These are phyloP conservation scores for Patella pellucida DNA, from an alignment of 2,888 invertebrate genomes.

Conservation along the genomic window DNA sequence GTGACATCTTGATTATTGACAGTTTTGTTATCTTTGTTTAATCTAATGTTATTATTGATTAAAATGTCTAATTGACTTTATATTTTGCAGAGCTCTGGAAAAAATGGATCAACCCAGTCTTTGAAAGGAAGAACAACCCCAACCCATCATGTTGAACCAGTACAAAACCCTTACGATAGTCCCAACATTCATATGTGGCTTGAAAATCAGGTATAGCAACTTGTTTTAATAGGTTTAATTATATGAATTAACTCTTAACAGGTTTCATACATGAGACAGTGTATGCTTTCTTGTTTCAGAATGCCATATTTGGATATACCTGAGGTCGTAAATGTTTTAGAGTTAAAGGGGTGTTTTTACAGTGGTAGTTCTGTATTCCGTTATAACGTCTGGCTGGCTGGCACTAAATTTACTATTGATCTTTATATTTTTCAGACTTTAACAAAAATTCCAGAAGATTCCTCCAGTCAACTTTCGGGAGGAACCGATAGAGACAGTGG, in stretches of 20 bases:
- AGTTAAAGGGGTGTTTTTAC: too few relatives aligned
- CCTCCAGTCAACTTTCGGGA: neutral
- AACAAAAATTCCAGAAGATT: constrained; percentile 9
- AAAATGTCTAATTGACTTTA: neutral
- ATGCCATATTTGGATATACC: too few relatives aligned
- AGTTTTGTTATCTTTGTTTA: too few relatives aligned
- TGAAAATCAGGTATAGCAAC: neutral
- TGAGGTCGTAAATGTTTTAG: too few relatives aligned
- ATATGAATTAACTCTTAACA: too few relatives aligned
- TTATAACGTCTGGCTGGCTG: too few relatives aligned
- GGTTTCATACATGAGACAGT: too few relatives aligned
- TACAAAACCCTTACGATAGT: neutral
- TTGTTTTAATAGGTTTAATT: too few relatives aligned
- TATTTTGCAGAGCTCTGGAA: neutral
- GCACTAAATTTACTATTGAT: too few relatives aligned
- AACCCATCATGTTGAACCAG: neutral
- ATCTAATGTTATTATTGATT: neutral
- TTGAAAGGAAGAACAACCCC: neutral
- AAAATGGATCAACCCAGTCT: neutral
- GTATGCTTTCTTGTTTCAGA: too few relatives aligned
- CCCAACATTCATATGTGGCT: constrained; percentile 1
- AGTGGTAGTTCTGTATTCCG: too few relatives aligned
- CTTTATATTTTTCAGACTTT: constrained; percentile 3
- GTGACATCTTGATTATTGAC: too few relatives aligned
- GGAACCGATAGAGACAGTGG: constrained; percentile 2